These are phyloP conservation scores for Zapus hudsonius DNA, from an alignment of 2,113 vertebrate species.

Conservation along the genomic window DNA sequence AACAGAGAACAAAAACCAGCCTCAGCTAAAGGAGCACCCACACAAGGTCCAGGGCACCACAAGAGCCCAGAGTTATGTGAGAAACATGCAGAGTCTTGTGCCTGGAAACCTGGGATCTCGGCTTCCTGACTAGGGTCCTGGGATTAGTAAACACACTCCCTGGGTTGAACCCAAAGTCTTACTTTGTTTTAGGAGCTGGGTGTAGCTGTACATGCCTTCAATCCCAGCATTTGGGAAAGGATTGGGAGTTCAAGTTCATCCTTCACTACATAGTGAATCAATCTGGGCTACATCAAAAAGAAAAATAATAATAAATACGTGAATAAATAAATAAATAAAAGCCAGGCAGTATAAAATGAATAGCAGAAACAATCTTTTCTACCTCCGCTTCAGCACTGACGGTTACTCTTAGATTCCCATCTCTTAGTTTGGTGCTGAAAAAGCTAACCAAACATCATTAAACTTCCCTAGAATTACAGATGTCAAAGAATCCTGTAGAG, in stretches of 20 bases:
- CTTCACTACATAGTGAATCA: neutral
- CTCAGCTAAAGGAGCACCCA: neutral
- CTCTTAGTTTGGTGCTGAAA: neutral
- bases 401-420: neutral
- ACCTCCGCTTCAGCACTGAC: neutral
- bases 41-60: neutral
- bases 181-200: neutral
- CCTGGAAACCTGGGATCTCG: neutral
- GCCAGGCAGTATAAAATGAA: neutral
- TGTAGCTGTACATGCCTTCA: neutral
- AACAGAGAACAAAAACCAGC: neutral
- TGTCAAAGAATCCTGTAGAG: neutral
- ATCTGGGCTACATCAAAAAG: neutral
- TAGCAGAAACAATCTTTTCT: constrained; percentile 21
- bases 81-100: too few relatives aligned
- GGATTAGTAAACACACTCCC: neutral
- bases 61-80: neutral
- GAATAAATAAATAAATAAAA: neutral
- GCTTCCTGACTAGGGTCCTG: neutral
- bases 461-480: neutral
- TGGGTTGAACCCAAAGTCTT: neutral
- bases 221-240: neutral
- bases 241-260: neutral
- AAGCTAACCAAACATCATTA: neutral
- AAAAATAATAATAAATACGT: neutral